These are phyloP conservation scores for sheep (Ovis aries) DNA, from an alignment of 2,113 vertebrate genomes.

Conservation along the genomic window DNA sequence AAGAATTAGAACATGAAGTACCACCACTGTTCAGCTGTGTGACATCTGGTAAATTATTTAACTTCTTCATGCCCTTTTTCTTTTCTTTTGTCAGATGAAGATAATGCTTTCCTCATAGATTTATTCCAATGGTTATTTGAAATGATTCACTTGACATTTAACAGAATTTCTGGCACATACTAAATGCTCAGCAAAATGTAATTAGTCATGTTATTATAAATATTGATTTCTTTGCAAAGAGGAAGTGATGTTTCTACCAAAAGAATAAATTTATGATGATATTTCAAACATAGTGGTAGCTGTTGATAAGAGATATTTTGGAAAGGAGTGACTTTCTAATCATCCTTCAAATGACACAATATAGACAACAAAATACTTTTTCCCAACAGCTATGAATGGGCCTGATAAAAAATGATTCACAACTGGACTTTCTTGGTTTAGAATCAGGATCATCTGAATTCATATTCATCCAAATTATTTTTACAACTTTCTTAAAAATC, in stretches of 20 bases:
- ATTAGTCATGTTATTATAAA: neutral
- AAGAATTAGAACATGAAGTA: neutral
- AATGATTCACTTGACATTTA: neutral
- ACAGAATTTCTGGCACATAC: neutral
- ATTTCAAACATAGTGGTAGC: neutral
- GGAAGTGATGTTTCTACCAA: neutral
- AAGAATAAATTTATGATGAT: neutral
- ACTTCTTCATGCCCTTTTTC: neutral
- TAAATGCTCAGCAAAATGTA: neutral
- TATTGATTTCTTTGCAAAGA: neutral
- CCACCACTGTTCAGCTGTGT: neutral
- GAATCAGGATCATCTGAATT: neutral
- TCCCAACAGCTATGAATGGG: neutral
- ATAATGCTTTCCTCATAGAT: neutral
- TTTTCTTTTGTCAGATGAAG: neutral
- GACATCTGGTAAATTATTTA: neutral
- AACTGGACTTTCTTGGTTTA: neutral
- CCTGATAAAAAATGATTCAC: neutral
- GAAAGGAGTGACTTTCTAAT: neutral
- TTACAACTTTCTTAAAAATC: conserved; percentile 25
- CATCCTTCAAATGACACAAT: neutral
- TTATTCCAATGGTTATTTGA: neutral
- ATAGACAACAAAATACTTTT: neutral
- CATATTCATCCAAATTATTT: neutral
- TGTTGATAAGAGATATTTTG: neutral